These are phyloP conservation scores for Papilio dardanus DNA, from an alignment of 1,140 invertebrate species.

Conservation along the genomic window DNA sequence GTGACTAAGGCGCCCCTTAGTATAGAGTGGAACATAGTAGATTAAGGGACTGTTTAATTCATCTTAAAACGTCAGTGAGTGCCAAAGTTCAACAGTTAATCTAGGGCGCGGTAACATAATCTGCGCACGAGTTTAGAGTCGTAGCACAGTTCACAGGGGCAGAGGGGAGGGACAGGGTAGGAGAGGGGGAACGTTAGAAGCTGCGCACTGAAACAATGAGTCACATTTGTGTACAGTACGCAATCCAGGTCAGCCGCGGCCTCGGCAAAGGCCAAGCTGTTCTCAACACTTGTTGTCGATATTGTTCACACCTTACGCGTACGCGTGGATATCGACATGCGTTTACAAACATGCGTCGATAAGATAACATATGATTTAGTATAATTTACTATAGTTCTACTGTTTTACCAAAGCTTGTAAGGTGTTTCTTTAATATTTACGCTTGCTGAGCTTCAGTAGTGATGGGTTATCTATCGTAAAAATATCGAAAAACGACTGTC, in stretches of 20 bases:
- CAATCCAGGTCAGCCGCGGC: conserved; percentile 67
- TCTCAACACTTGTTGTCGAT: conserved; percentile 41
- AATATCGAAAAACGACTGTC: no score
- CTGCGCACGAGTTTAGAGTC: conserved; percentile 14
- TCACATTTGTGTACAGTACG: conserved; percentile 51
- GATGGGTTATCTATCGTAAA: no score
- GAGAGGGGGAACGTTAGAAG: background rate
- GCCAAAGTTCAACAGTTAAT: background rate
- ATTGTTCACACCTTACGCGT: conserved; percentile 22
- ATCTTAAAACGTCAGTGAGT: background rate
- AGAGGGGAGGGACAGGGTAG: background rate
- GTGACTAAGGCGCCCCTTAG: no score
- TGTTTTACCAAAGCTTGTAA: background rate
- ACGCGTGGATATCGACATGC: background rate
- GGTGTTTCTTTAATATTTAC: no score
- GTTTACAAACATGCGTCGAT: conserved; percentile 12
- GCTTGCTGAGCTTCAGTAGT: no score
- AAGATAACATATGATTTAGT: background rate
- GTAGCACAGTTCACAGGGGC: background rate
- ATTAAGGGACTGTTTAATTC: background rate
- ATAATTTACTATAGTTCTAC: background rate
- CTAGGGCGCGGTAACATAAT: conserved; percentile 10
- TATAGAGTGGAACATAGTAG: background rate
- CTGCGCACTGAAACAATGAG: conserved; percentile 63
- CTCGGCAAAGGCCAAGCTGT: conserved; percentile 59